A percentile compares a stretch with the other conserved stretches of the same genome.
Evolutionary conservation across 1,140 invertebrate genomes (phyloP).

Genomic region (Micrasema longulum): DNA sequence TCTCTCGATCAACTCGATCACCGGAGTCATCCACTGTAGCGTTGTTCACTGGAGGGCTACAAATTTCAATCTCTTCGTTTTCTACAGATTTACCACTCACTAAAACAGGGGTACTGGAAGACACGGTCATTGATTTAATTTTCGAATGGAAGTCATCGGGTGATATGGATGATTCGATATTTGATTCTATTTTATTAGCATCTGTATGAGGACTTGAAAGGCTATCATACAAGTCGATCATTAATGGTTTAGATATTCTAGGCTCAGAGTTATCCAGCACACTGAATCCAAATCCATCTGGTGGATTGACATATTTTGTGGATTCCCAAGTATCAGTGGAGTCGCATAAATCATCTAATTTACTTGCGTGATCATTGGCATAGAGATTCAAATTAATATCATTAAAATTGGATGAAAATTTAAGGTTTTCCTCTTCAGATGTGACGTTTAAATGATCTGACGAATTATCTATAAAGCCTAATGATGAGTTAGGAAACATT

Average conservation of each 20-base stretch:
- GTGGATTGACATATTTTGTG: conserved; percentile 36
- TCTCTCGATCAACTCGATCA: conserved; percentile 4
- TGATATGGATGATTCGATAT: conserved; percentile 7
- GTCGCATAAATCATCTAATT: background rate
- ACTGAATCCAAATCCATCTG: too few relatives aligned
- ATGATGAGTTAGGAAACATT: conserved; percentile 1
- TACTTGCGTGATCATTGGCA: conserved; percentile 4
- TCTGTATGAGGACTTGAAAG: too few relatives aligned
- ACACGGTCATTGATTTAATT: conserved; percentile 7
- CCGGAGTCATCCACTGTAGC: background rate
- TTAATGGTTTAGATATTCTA: too few relatives aligned
- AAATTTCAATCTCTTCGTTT: background rate
- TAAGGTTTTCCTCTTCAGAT: conserved; percentile 63
- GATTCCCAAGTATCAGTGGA: conserved; percentile 30
- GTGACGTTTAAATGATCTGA: conserved; percentile 23
- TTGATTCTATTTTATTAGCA: background rate
- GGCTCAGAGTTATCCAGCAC: too few relatives aligned
- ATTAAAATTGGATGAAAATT: conserved; percentile 68
- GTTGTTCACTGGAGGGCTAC: too few relatives aligned
- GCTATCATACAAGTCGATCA: too few relatives aligned
- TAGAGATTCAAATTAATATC: conserved; percentile 60
- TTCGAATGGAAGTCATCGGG: background rate
- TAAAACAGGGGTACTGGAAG: conserved; percentile 29
- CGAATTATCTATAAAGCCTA: too few relatives aligned
- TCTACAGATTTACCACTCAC: conserved; percentile 4